Base-by-base conservation (phyloP, 2,797 vertebrate species). In the Sphaeramia orbicularis region DNA sequence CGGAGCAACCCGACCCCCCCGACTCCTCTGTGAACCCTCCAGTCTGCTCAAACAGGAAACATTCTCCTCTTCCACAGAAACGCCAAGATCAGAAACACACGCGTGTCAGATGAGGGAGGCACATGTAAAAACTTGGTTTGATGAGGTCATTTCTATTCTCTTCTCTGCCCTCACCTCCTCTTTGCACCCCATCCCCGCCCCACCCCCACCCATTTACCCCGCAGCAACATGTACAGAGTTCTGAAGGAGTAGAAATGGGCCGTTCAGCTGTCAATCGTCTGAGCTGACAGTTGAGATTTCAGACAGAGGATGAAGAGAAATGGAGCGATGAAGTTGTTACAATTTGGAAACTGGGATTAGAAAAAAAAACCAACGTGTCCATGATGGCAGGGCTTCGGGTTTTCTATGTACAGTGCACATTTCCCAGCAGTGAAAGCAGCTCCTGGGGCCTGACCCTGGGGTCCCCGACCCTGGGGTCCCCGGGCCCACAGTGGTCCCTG, bases 1-100 rank as follows among this genome's bases (percentile, higher is more conserved):
- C 84, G 57, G 63, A 87, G 90, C 87, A 91, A 91, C 84, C 81
- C 65, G 79, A 92, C 83, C 85, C 86, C 84, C 82, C 81, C 88
- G 89, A 91, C 91, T 91, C 78, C 75, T 89, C 5, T 10, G 75
- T 91, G 91, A 93, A 90, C 91, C 86, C 88, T 32, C 50, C 68
- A 36, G 88, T 89, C 84, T 87, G 82, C 83, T 83, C 71, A 77
- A 86, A 90, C 83, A 91, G 88, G 88, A 91, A 91, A 81, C 80
- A 86, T 88, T 78, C 78, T 77, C 83, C 82, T 81, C 74, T 75
- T 85, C 72, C 67, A 81, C 68, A 83, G 80, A 84, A 78, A 80
- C 12, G 62, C 30, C 40, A 65, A 86, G 84, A 90, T 91, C 83
- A 90, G 84, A 91, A 92, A 88, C 91, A 91, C 84, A 83, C 85